Percentiles rank a stretch among this genome's conserved stretches.
These are phyloP conservation scores for Psittacula derbiana DNA, from an alignment of 2,797 vertebrate genomes.

Conservation along the genomic window DNA sequence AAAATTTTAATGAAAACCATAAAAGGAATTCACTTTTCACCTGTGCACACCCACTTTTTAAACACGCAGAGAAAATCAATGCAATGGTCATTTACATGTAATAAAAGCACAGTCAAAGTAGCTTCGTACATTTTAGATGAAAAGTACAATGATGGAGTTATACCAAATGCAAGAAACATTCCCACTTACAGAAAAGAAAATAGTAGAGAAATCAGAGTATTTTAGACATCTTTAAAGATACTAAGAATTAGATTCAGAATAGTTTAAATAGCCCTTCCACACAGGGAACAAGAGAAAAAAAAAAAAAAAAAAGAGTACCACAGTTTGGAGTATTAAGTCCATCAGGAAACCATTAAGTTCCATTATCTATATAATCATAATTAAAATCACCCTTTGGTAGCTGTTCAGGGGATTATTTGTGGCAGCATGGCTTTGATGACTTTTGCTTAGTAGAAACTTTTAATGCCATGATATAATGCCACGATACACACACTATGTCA, in stretches of 20 bases:
- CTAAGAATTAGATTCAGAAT: neutral
- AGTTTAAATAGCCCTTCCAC: neutral
- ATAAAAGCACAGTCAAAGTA: neutral
- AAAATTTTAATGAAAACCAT: neutral
- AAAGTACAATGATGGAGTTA: neutral
- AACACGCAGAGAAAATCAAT: neutral
- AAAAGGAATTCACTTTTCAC: neutral
- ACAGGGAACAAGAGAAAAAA: neutral
- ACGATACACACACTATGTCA: accelerated
- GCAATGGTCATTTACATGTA: neutral
- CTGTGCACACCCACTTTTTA: neutral
- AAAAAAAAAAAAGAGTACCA: neutral
- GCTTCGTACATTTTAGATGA: neutral
- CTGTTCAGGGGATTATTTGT: neutral
- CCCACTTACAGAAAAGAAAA: neutral
- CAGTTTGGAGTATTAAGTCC: neutral
- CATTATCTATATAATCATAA: neutral
- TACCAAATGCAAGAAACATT: neutral
- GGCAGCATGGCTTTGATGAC: neutral
- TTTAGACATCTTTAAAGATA: neutral
- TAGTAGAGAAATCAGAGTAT: neutral
- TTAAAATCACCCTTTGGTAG: neutral
- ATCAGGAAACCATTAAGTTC: neutral
- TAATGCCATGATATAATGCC: neutral
- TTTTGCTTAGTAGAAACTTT: neutral